Evolutionary conservation across 2,113 vertebrate species (phyloP).

Genomic region (Drymodes brunneopygia): DNA sequence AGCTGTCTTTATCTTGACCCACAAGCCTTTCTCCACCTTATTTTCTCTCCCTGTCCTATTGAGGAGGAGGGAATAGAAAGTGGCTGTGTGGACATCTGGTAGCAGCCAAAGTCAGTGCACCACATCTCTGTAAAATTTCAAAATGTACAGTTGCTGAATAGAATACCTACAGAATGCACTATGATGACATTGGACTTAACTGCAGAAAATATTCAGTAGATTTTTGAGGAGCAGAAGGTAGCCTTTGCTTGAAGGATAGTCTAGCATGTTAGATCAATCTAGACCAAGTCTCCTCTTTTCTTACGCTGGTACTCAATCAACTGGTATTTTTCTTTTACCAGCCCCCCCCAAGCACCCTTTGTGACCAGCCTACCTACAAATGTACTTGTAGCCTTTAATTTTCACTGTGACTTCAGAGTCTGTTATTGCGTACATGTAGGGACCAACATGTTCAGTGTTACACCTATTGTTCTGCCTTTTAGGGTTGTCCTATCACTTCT

Average conservation of each 20-base stretch:
- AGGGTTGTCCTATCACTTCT: accelerated
- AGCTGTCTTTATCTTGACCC: neutral
- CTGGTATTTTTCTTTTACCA: neutral
- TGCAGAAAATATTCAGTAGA: neutral
- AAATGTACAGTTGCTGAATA: neutral
- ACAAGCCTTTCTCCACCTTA: neutral
- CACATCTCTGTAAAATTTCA: neutral
- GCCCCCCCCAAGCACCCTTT: accelerated
- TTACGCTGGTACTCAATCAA: neutral
- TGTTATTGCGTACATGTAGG: neutral
- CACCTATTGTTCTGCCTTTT: neutral
- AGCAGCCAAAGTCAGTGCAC: neutral
- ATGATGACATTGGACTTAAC: neutral
- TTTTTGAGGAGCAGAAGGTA: neutral
- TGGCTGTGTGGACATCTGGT: neutral
- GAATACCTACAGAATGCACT: neutral
- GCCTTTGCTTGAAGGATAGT: neutral
- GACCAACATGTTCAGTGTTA: neutral
- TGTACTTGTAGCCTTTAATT: neutral
- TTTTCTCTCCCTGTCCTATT: neutral
- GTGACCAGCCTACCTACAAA: neutral
- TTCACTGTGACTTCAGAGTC: neutral
- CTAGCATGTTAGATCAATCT: neutral
- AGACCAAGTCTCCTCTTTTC: neutral
- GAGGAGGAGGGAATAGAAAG: neutral